These are phyloP conservation scores for Jacana jacana DNA, from an alignment of 2,113 vertebrate species.

Conservation along the genomic window DNA sequence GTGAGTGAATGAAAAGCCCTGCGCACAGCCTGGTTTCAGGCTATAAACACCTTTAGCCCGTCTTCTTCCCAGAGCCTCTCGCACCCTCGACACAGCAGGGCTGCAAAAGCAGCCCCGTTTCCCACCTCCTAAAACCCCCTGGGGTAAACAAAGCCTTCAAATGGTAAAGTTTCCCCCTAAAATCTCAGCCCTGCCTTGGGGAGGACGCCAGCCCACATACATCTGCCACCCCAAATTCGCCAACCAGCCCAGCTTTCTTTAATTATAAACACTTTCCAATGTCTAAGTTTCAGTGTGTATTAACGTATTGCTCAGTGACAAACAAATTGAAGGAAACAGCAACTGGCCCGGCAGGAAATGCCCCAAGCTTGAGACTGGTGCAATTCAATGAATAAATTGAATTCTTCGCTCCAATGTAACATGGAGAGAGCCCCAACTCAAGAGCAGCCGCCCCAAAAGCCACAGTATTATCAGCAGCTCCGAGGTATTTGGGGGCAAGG, in stretches of 20 bases:
- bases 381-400: slow-evolving; percentile 37
- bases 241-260: not conserved
- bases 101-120: not conserved
- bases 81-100: fast-evolving
- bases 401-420: not conserved
- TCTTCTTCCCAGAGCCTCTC: not conserved
- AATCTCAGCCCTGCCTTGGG: not conserved
- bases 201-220: not conserved
- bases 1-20: not conserved
- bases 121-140: not conserved
- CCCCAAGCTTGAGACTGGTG: not conserved
- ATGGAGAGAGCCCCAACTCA: fast-evolving
- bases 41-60: not conserved
- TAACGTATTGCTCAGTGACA: not conserved
- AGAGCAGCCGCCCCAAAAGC: not conserved
- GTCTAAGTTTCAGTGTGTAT: not conserved
- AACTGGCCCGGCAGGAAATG: not conserved
- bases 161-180: fast-evolving
- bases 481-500: fast-evolving
- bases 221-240: not conserved
- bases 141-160: not conserved
- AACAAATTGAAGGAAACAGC: slow-evolving; percentile 22
- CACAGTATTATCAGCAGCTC: not conserved
- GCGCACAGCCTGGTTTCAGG: not conserved
- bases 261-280: not conserved